phyloP scores from a whole-genome alignment of 2,797 vertebrate species.

The Syncerus caffer region DNA sequence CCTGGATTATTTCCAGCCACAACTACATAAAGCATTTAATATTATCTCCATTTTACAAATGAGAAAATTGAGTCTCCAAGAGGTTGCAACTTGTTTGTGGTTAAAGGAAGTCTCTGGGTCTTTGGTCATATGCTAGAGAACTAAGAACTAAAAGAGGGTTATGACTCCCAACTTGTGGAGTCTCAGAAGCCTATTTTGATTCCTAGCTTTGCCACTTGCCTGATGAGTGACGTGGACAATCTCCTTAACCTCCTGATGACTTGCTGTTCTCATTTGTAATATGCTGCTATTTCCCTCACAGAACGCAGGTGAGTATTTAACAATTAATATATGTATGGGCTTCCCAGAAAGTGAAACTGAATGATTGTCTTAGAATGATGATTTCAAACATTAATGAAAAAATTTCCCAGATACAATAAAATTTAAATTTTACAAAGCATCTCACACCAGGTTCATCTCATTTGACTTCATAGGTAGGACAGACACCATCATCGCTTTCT shows the following conservation, averaged over 20 bases:
- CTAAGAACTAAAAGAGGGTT: neutral
- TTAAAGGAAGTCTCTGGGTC: neutral
- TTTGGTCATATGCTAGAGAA: neutral
- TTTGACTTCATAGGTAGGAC: neutral
- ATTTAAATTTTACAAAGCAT: neutral
- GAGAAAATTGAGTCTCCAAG: neutral
- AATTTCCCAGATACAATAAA: neutral
- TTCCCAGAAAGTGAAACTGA: conserved; percentile 3
- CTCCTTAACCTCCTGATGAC: neutral
- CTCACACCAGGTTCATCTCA: neutral
- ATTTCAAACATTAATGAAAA: neutral
- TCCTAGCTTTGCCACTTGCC: neutral
- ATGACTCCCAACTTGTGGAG: neutral
- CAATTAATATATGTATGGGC: neutral
- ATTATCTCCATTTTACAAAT: neutral
- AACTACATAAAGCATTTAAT: neutral
- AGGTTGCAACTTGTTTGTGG: neutral
- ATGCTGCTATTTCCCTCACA: neutral
- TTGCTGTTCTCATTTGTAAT: neutral
- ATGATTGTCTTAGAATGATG: neutral
- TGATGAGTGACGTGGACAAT: neutral
- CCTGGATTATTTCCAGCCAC: neutral
- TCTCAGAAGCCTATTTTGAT: neutral
- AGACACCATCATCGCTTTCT: neutral
- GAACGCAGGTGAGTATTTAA: neutral